Percentiles rank a stretch among this genome's conserved stretches.
Evolutionary conservation across 1,140 invertebrate genomes (phyloP).

Genomic region (Leptopilina clavipes): DNA sequence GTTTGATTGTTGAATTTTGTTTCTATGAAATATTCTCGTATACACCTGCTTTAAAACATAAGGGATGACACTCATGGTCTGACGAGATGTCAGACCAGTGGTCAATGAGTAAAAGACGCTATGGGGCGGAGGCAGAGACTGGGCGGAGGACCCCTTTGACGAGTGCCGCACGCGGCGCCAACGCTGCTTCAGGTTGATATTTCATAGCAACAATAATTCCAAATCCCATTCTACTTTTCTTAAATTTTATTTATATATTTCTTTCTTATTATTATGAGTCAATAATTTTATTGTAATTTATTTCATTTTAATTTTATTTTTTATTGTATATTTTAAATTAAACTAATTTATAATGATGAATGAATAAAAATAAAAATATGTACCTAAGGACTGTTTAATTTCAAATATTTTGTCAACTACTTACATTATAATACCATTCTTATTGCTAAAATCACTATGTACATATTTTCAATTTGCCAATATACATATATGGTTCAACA

Average conservation of each 20-base stretch:
- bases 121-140: conserved; percentile 75
- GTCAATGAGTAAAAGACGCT: conserved; percentile 55
- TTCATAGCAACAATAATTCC: neutral
- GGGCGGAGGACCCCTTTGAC: conserved; percentile 75
- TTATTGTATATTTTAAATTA: neutral
- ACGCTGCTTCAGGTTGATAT: conserved; percentile 32
- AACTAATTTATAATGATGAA: too few species aligned
- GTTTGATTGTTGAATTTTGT: neutral
- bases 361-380: too few species aligned
- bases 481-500: conserved; percentile 65
- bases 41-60: conserved; percentile 5
- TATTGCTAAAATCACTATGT: too few species aligned
- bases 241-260: neutral
- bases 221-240: neutral
- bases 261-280: neutral
- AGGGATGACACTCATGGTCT: conserved; percentile 45
- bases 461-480: conserved; percentile 37
- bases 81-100: conserved; percentile 53
- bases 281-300: neutral
- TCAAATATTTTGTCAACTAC: too few species aligned
- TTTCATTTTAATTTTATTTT: neutral
- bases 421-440: too few species aligned
- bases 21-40: conserved; percentile 18
- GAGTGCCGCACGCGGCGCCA: conserved; percentile 75
- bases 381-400: too few species aligned